Percentiles rank a stretch among this genome's conserved stretches.
phyloP scores from a whole-genome alignment of 2,888 invertebrate genomes.

The Cylloceria caligata region DNA sequence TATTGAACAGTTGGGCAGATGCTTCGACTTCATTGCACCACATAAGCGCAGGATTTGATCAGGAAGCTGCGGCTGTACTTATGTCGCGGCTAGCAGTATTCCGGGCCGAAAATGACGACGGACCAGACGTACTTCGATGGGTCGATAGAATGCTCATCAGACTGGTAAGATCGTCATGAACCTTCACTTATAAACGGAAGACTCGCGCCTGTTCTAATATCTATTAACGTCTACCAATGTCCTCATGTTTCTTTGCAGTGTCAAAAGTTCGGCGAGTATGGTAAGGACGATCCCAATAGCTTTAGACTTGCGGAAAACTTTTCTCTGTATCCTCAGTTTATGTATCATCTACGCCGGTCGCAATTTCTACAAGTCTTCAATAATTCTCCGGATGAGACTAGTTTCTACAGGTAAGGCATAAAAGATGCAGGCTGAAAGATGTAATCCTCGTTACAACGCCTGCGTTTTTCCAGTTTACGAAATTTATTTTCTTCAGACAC shows the following conservation, averaged over 20 bases:
- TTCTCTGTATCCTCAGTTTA: slow-evolving; percentile 99
- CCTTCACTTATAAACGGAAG: background rate
- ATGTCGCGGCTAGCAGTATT: slow-evolving; percentile 99
- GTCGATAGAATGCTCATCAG: slow-evolving; percentile 98
- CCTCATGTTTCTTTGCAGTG: slow-evolving; percentile 88
- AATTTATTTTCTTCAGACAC: slow-evolving; percentile 87
- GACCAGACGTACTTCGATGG: slow-evolving; percentile 99
- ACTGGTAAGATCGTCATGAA: slow-evolving; percentile 87
- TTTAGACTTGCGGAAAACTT: slow-evolving; percentile 98
- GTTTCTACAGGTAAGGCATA: slow-evolving; percentile 93
- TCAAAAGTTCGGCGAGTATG: slow-evolving; percentile 99
- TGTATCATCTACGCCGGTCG: slow-evolving; percentile 99
- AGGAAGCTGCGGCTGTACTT: slow-evolving; percentile 98
- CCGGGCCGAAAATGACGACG: slow-evolving; percentile 97
- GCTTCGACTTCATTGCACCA: slow-evolving; percentile 95
- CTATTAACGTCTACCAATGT: background rate
- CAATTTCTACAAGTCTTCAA: slow-evolving; percentile 99
- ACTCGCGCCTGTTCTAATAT: background rate
- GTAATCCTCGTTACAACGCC: background rate
- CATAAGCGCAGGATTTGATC: slow-evolving; percentile 98
- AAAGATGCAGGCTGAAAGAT: background rate
- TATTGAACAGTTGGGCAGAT: slow-evolving; percentile 94
- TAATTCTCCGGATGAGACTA: slow-evolving; percentile 99
- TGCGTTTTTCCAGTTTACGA: slow-evolving; percentile 1
- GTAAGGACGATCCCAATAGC: slow-evolving; percentile 98